Conservation (phyloP, 2,888 invertebrate species). For the Polyploca ridens region DNA sequence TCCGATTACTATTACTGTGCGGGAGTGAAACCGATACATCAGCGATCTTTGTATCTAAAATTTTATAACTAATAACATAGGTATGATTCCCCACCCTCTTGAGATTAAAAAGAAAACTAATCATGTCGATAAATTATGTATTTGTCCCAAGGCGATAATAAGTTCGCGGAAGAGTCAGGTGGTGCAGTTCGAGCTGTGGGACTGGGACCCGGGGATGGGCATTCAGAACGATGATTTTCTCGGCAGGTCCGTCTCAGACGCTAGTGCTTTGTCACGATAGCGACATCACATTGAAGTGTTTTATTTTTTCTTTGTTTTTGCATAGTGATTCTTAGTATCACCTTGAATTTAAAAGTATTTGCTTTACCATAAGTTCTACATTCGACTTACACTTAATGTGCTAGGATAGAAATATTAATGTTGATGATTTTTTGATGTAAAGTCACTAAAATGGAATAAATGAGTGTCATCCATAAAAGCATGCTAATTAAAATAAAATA, state of each 20-base stretch:
- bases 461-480: neutral
- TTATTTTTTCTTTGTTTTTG: conserved; percentile 38
- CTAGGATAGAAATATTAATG: neutral
- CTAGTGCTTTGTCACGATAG: conserved; percentile 47
- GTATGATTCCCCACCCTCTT: neutral
- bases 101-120: conserved; percentile 33
- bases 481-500: neutral
- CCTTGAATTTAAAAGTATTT: conserved; percentile 22
- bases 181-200: conserved; percentile 91
- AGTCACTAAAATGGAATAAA: neutral
- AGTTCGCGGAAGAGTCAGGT: conserved; percentile 90
- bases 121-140: conserved; percentile 50
- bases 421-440: neutral
- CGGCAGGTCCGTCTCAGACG: conserved; percentile 89
- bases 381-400: neutral
- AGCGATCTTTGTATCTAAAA: neutral
- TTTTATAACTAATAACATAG: neutral
- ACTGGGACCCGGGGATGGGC: conserved; percentile 93
- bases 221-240: conserved; percentile 92
- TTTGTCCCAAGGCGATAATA: conserved; percentile 89
- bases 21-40: neutral
- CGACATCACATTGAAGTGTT: conserved; percentile 52
- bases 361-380: neutral
- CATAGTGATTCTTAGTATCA: conserved; percentile 52
- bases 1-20: too few relatives aligned